Percentiles rank a stretch among this genome's conserved stretches.
Evolutionary conservation across 2,797 vertebrate genomes (phyloP).

Genomic region (Loriculus beryllinus): DNA sequence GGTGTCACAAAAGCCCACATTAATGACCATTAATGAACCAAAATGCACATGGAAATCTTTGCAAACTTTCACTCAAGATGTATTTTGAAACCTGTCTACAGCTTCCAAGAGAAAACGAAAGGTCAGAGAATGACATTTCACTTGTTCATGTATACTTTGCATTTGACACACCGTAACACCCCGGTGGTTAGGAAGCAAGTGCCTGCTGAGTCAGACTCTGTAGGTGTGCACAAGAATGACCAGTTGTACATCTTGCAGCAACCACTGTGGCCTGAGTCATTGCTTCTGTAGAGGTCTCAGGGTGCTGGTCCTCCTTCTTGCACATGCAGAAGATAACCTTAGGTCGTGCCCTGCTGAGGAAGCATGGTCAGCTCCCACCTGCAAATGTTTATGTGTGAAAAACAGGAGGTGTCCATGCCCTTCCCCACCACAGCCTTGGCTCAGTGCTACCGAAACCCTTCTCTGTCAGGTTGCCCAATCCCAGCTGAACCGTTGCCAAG

Average conservation of each 20-base stretch:
- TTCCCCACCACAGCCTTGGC: fast-evolving
- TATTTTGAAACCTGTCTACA: neutral
- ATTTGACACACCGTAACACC: neutral
- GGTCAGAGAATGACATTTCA: neutral
- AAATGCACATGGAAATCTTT: neutral
- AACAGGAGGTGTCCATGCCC: neutral
- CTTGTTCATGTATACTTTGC: fast-evolving
- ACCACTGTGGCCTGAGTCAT: neutral
- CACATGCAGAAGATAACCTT: fast-evolving
- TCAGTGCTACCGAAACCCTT: neutral
- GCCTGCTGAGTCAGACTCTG: fast-evolving
- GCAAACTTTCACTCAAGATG: neutral
- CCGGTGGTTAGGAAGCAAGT: neutral
- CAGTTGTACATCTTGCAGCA: neutral
- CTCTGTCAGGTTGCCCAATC: fast-evolving
- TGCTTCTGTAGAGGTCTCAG: neutral
- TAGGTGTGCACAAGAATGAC: neutral
- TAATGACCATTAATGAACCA: neutral
- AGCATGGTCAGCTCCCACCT: neutral
- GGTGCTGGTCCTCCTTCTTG: neutral
- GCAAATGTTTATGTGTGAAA: fast-evolving
- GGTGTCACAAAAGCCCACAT: neutral
- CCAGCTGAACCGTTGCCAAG: neutral
- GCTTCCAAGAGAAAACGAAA: neutral
- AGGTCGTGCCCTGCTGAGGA: fast-evolving